These are phyloP conservation scores for Palaemon carinicauda DNA, from an alignment of 1,140 invertebrate genomes.

Conservation along the genomic window DNA sequence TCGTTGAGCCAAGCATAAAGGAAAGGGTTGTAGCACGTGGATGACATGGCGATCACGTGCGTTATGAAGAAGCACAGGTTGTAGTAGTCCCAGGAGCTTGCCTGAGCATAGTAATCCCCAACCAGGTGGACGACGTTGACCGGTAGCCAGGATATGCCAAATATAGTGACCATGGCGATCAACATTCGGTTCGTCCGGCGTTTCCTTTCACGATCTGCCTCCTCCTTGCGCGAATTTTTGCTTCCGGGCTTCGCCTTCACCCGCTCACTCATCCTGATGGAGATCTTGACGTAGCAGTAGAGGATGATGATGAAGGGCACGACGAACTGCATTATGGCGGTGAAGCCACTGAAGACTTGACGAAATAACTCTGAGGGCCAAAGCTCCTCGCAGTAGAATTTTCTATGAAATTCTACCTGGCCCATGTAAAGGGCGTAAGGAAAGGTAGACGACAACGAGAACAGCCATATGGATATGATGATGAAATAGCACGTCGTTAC, in stretches of 20 bases:
- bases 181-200: slow-evolving; percentile 87
- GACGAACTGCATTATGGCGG: slow-evolving; percentile 89
- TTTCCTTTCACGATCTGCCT: slow-evolving; percentile 75
- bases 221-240: slow-evolving; percentile 81
- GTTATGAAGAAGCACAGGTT: slow-evolving; percentile 85
- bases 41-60: slow-evolving; percentile 89
- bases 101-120: slow-evolving; percentile 71
- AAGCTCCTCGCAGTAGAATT: slow-evolving; percentile 81
- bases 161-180: slow-evolving; percentile 95
- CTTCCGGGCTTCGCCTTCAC: slow-evolving; percentile 79
- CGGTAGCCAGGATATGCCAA: slow-evolving; percentile 93
- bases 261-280: slow-evolving; percentile 82
- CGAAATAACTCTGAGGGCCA: slow-evolving; percentile 83
- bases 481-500: slow-evolving; percentile 81
- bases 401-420: slow-evolving; percentile 53
- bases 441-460: slow-evolving; percentile 84
- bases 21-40: slow-evolving; percentile 68
- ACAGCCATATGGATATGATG: slow-evolving; percentile 89
- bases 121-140: slow-evolving; percentile 89
- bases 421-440: slow-evolving; percentile 91
- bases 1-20: slow-evolving; percentile 99
- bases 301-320: slow-evolving; percentile 94
- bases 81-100: slow-evolving; percentile 86
- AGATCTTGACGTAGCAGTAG: slow-evolving; percentile 92
- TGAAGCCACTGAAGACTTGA: slow-evolving; percentile 81